Evolutionary conservation across 2,797 vertebrate species (phyloP), one percentile per base, ranked within the genome.

Genomic region (Cuniculus paca): DNA sequence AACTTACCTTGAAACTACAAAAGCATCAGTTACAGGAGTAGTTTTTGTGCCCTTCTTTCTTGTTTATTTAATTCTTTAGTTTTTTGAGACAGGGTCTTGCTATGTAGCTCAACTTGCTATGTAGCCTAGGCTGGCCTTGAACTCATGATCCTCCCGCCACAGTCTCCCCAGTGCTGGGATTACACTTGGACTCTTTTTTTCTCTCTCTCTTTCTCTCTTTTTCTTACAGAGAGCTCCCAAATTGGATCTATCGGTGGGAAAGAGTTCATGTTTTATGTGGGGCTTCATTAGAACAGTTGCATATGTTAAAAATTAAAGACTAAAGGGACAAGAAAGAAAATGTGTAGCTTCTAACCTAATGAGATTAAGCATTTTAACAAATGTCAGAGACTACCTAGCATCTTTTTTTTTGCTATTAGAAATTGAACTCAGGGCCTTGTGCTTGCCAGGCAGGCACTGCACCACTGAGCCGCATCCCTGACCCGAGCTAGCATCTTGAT

Each of bases 251-350:
- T 48, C 36, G 77, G 56, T 36, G n/a, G 19, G 24, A 22, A 45
- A 90, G 17, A 56, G 36, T 56, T 87, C 48, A 77, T 70, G 5
- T 85, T 94, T 88, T 60, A 70, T 83, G 31, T 72, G 70, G 85
- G 17, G 34, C 80, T 87, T 81, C 50, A 63, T 78, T 72, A 79
- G 80, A 89, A 70, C 10, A 85, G n/a, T 28, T 86, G 39, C 22
- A 0, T 82, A 22, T 77, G 20, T 86, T n/a, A 81, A 79, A 91
- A 36, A 82, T 36, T 70, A 61, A 56, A 56, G 17, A 56, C 54
- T 56, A 9, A 80, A 88, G 42, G n/a, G 52, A 60, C 84, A 77
- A 89, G n/a, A 93, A 91, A 28, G 20, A 79, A 72, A 88, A 84
- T 36, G 3, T 8, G 1, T 83, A 50, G 31, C n/a, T 84, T 88